Percentiles rank a stretch among this genome's conserved stretches.
These are phyloP conservation scores for Lichenostomus cassidix DNA, from an alignment of 2,113 vertebrate genomes.

Conservation along the genomic window DNA sequence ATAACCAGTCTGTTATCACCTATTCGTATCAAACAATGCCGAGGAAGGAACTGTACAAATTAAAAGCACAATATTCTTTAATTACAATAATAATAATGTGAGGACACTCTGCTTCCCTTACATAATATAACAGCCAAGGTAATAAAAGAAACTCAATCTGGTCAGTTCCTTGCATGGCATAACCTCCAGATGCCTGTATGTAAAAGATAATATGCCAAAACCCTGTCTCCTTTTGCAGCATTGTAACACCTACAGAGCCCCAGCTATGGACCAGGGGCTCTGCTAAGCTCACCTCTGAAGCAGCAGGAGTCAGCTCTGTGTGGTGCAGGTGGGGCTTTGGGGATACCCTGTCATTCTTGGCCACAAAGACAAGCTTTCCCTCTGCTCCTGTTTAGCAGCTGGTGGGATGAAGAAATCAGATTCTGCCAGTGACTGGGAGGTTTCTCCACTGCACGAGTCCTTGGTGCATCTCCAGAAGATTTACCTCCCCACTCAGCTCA, in stretches of 20 bases:
- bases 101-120: neutral
- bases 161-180: neutral
- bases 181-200: neutral
- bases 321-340: fast-evolving
- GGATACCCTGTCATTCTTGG: neutral
- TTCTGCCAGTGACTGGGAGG: neutral
- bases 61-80: conserved; percentile 45
- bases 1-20: neutral
- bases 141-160: neutral
- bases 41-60: conserved; percentile 29
- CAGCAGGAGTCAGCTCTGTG: neutral
- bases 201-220: neutral
- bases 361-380: neutral
- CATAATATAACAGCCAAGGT: neutral
- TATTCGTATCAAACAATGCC: neutral
- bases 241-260: neutral
- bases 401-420: neutral
- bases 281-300: neutral
- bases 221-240: neutral
- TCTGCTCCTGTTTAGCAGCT: neutral
- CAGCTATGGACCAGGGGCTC: fast-evolving
- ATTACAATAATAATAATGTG: neutral
- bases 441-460: neutral
- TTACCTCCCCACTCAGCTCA: neutral
- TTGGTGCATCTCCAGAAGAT: neutral